Base-by-base conservation (phyloP, 2,888 invertebrate genomes). In the Pocota personata region DNA sequence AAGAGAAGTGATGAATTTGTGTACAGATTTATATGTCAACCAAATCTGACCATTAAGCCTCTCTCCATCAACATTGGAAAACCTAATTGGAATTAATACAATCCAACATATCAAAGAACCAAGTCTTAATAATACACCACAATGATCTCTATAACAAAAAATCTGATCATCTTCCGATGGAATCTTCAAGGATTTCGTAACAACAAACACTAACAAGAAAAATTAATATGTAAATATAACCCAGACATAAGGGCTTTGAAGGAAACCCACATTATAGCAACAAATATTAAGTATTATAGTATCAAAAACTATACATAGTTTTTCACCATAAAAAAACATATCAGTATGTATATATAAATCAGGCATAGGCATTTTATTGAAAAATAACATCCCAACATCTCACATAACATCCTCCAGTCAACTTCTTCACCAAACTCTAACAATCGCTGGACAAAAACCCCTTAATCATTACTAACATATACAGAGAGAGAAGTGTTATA, bases 171-270 rank as follows among this genome's bases (percentile, higher is more conserved):
- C 32, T 6, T 32, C 32, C 32, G 5, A 32, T 32, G 7, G 32
- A 77, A 77, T 24, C 10, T 77, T 7, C 57, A 77, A 37, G 77
- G 67, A 32, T 77, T 48, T 58, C 7, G 35, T 2, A 67, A 67
- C 14, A 76, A 76, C 14, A 62, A 62, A 43, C 24, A 27, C 19
- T 24, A 3, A 12, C 27, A 48, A 32, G 57, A 30, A 62, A 6
- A 14, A 27, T 35, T 76, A 57, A 66, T 66, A 50, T 24, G 24
- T 24, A 24, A 24, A 24, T 24, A 24, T 4, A 24, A 24, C 24
- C 24, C 24, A 24, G 24, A 24, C 24, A 24, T 24, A 2, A 24
- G 2, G 4, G 24, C 24, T 2, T 4, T 24, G 4, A 2, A 24
- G 14, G n/a, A 58, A 35, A 24, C 43, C 37, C 40, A 37, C 67